phyloP scores from a whole-genome alignment of 2,113 vertebrate species.

The Hylia prasina region DNA sequence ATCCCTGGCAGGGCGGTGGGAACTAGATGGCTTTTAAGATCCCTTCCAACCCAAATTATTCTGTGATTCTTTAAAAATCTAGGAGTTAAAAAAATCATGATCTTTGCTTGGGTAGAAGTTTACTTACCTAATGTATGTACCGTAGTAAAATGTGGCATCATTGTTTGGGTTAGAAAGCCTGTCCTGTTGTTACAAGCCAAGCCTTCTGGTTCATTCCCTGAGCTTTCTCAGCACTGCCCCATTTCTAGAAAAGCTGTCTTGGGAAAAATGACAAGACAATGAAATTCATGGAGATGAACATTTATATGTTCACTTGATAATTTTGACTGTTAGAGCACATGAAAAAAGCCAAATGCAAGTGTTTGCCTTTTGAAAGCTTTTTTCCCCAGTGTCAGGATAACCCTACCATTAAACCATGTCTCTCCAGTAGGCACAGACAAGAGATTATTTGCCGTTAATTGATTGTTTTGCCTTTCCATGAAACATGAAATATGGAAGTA shows the following conservation, averaged over 20 bases:
- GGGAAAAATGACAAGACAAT: background rate
- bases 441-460: background rate
- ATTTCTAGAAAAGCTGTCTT: background rate
- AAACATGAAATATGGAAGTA: background rate
- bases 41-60: background rate
- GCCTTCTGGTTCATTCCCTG: background rate
- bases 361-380: background rate
- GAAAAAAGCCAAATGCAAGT: background rate
- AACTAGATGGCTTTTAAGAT: background rate
- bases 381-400: background rate
- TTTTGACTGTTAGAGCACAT: background rate
- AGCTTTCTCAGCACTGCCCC: background rate
- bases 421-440: background rate
- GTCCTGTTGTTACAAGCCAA: background rate
- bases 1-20: too few species aligned
- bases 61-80: background rate
- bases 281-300: background rate
- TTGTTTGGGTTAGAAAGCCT: background rate
- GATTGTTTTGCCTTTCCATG: background rate
- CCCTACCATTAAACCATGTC: background rate
- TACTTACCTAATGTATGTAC: background rate
- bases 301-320: background rate
- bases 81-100: background rate
- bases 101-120: background rate
- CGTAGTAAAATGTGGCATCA: accelerated